phyloP scores from a whole-genome alignment of 2,797 vertebrate species.

The Triplophysa yarkandensis region DNA sequence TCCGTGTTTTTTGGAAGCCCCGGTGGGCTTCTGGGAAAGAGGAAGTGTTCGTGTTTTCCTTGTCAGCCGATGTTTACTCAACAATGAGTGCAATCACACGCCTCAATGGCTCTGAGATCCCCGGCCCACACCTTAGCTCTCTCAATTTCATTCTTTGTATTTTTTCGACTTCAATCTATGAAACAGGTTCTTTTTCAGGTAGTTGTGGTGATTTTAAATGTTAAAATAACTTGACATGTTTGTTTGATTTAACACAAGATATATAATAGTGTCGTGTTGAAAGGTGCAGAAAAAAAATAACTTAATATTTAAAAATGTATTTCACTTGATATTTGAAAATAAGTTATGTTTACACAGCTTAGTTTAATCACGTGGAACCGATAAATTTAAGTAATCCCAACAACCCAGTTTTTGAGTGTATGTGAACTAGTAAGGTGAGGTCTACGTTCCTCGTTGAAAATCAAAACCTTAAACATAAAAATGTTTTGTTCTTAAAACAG shows the following conservation, averaged over 20 bases:
- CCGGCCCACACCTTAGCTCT: conserved; percentile 18
- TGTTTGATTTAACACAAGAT: background rate
- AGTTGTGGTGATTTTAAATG: background rate
- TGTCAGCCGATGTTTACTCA: conserved; percentile 53
- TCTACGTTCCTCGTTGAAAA: too few relatives aligned
- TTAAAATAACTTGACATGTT: background rate
- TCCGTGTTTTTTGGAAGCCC: conserved; percentile 31
- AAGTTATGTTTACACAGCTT: too few relatives aligned
- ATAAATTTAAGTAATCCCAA: too few relatives aligned
- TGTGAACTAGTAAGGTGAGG: too few relatives aligned
- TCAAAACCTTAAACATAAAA: too few relatives aligned
- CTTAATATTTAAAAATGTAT: too few relatives aligned
- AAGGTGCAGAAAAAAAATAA: too few relatives aligned
- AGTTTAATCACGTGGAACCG: too few relatives aligned
- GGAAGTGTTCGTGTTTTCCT: conserved; percentile 51
- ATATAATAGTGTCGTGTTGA: background rate
- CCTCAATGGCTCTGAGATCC: conserved; percentile 36
- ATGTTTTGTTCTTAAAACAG: too few relatives aligned
- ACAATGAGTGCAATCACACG: conserved; percentile 60
- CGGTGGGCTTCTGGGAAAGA: conserved; percentile 47
- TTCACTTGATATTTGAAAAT: too few relatives aligned
- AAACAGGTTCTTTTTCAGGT: background rate
- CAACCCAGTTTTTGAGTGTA: too few relatives aligned
- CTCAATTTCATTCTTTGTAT: background rate
- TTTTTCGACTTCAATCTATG: background rate